Evolutionary conservation across 37 sponge, comb jelly and placozoan genomes (phyloP).

Genomic region (Beroe forskalii): DNA sequence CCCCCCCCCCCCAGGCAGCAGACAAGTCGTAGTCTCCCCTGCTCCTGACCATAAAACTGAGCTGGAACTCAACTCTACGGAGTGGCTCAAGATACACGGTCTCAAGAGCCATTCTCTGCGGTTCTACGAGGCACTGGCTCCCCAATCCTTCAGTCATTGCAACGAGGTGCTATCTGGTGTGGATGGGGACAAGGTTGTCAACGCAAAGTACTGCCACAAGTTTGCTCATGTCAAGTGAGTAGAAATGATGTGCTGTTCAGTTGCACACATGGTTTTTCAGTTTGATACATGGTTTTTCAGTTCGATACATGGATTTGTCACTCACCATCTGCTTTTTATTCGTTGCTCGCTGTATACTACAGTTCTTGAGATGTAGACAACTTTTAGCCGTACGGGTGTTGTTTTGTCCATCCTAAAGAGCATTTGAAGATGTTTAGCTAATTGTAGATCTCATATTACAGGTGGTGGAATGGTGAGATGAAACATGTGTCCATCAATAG

Average conservation of each 20-base stretch:
- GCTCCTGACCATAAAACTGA: background rate
- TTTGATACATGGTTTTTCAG: too few relatives aligned
- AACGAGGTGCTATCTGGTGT: background rate
- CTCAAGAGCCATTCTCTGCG: background rate
- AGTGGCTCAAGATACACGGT: slow-evolving; percentile 27
- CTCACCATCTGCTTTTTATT: too few relatives aligned
- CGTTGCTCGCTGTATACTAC: too few relatives aligned
- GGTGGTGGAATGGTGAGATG: slow-evolving; percentile 35
- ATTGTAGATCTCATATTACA: background rate
- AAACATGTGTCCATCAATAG: slow-evolving; percentile 39
- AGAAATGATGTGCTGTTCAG: too few relatives aligned
- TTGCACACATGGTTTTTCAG: too few relatives aligned
- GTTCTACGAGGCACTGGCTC: slow-evolving; percentile 47
- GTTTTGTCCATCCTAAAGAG: background rate
- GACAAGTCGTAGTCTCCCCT: background rate
- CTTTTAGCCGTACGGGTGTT: too few relatives aligned
- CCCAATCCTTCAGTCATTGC: slow-evolving; percentile 38
- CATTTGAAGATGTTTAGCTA: background rate
- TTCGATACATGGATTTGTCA: too few relatives aligned
- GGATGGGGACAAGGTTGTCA: background rate
- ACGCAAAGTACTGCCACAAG: slow-evolving; percentile 58
- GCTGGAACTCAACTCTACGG: slow-evolving; percentile 3
- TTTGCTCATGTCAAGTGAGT: slow-evolving; percentile 54
- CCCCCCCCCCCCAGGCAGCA: background rate
- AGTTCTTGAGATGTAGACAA: too few relatives aligned